Evolutionary conservation across 2,888 invertebrate genomes (phyloP), one percentile per base, ranked within the genome.

Genomic region (Rambutsinella grinnellia): DNA sequence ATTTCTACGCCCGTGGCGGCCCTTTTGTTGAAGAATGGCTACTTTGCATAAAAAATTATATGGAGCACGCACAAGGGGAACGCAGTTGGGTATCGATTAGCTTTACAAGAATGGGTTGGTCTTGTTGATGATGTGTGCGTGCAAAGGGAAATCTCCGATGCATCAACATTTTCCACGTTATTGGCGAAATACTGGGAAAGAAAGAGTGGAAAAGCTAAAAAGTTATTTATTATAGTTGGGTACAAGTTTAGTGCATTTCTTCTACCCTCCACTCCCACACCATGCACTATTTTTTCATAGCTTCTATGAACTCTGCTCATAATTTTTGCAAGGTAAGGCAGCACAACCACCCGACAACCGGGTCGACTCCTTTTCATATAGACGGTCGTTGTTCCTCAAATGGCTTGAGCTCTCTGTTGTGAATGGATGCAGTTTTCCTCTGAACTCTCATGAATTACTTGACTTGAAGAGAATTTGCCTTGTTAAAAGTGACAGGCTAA

Each of bases 361-460:
- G 53, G 47, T 54, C 21, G 49, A n/a, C 44, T 56, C n/a, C n/a
- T n/a, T n/a, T n/a, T n/a, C n/a, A n/a, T n/a, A 17, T 53, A 36
- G 53, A 46, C 21, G n/a, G 57, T 58, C 13, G 2, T 17, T 15
- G 17, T 36, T 19, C n/a, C n/a, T n/a, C n/a, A n/a, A n/a, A n/a
- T n/a, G n/a, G n/a, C n/a, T n/a, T n/a, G n/a, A n/a, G n/a, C n/a
- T n/a, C n/a, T n/a, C n/a, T n/a, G n/a, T n/a, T n/a, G n/a, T 69
- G 76, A 76, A 76, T 76, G 76, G 69, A 76, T 76, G 76, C 76
- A 76, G 69, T 69, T 76, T 76, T n/a, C n/a, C 76, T 57, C 49
- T 76, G 76, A 69, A 76, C 49, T n/a, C n/a, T 65, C 68, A 58
- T 75, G 75, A 67, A 67, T 75, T 75, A 75, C 75, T 49, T 44